phyloP scores from a whole-genome alignment of 2,113 vertebrate genomes.

The Chitala chitala region DNA sequence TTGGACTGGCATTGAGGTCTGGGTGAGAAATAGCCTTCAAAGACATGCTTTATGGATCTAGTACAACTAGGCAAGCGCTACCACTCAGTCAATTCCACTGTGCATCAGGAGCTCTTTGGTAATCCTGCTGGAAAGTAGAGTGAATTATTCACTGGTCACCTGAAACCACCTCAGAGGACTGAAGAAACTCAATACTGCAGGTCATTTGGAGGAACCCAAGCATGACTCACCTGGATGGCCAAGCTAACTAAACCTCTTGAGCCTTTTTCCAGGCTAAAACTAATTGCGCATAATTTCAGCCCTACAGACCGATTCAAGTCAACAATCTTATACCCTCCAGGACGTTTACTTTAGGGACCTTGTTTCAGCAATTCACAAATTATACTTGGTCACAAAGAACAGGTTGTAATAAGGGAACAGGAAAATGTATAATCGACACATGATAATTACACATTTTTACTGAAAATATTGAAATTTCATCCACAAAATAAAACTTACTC shows the following conservation, averaged over 20 bases:
- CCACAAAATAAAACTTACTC: too few relatives aligned
- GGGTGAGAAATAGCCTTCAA: slow-evolving; percentile 56
- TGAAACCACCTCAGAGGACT: slow-evolving; percentile 32
- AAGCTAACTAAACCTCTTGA: background rate
- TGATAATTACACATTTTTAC: too few relatives aligned
- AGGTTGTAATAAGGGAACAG: too few relatives aligned
- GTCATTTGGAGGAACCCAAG: slow-evolving; percentile 12
- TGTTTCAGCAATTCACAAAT: too few relatives aligned
- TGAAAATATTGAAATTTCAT: too few relatives aligned
- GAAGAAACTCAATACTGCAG: slow-evolving; percentile 24
- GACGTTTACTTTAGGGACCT: too few relatives aligned
- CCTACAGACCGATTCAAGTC: too few relatives aligned
- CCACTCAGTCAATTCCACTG: background rate
- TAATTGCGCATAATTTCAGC: too few relatives aligned
- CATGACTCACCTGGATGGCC: background rate
- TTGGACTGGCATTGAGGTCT: slow-evolving; percentile 49
- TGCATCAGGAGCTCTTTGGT: slow-evolving; percentile 14
- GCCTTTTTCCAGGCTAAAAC: background rate
- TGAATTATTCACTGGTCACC: slow-evolving; percentile 58
- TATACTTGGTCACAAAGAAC: too few relatives aligned
- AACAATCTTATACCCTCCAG: too few relatives aligned
- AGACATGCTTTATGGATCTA: slow-evolving; percentile 36
- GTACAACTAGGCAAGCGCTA: background rate
- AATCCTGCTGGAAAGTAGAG: slow-evolving; percentile 16
- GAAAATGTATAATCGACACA: too few relatives aligned